Evolutionary conservation across 2,113 vertebrate species (phyloP).

Genomic region (Podarcis cretensis): DNA sequence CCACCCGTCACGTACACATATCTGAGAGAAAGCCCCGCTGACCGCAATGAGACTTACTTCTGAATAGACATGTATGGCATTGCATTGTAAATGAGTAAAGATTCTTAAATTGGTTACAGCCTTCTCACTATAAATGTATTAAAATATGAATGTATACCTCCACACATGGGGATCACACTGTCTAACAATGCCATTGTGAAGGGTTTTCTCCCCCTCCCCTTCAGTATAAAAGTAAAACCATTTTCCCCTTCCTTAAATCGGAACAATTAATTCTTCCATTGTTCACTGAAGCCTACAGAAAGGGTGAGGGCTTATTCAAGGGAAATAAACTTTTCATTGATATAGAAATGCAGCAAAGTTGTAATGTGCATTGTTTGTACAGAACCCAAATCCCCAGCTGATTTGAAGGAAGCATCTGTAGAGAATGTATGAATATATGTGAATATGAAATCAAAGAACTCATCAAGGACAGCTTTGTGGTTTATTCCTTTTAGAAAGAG

Average conservation of each 20-base stretch:
- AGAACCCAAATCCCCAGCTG: constrained; percentile 23
- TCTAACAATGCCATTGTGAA: not conserved
- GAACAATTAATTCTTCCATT: constrained; percentile 1
- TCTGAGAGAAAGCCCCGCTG: not conserved
- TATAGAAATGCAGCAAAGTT: constrained; percentile 28
- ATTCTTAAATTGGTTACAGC: not conserved
- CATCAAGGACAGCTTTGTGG: constrained; percentile 11
- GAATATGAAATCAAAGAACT: constrained; percentile 50
- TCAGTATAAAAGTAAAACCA: not conserved
- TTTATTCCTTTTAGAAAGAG: not conserved
- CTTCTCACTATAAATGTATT: not conserved
- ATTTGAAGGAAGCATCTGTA: constrained; percentile 43
- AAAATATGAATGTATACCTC: not conserved
- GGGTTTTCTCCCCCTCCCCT: not conserved
- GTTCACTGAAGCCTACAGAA: not conserved
- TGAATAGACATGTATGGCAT: not conserved
- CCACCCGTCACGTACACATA: not conserved
- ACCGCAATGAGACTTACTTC: not conserved
- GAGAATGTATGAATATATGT: constrained; percentile 27
- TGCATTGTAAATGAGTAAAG: not conserved
- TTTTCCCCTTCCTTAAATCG: not conserved
- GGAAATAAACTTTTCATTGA: constrained; percentile 20
- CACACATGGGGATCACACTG: not conserved
- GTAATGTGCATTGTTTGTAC: constrained; percentile 31
- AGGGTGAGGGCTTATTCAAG: not conserved